These are phyloP conservation scores for Poeciliopsis presidionis DNA, from an alignment of 2,797 vertebrate species.

Conservation along the genomic window DNA sequence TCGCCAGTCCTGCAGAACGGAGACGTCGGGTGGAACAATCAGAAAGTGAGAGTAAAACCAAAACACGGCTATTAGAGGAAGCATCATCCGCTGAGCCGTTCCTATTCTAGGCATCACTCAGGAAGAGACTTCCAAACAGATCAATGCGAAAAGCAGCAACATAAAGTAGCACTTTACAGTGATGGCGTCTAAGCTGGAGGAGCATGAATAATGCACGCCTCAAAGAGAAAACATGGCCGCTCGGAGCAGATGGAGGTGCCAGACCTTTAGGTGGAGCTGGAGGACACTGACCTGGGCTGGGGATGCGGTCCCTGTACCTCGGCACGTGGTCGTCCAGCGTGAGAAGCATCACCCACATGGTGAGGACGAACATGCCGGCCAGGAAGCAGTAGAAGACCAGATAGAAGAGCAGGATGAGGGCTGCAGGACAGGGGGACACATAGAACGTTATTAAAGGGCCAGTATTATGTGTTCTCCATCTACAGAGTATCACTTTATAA, in stretches of 20 bases:
- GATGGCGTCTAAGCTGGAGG: conserved; percentile 23
- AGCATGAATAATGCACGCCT: conserved; percentile 67
- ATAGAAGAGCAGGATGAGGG: conserved; percentile 89
- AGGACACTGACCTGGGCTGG: conserved; percentile 86
- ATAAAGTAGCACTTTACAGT: conserved; percentile 45
- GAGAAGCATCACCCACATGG: conserved; percentile 97
- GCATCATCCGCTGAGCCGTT: neutral
- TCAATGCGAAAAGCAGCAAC: conserved; percentile 54
- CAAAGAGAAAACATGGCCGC: conserved; percentile 21
- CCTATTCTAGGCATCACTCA: conserved; percentile 26
- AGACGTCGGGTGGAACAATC: conserved; percentile 8
- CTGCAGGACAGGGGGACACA: conserved; percentile 42
- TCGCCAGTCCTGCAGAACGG: conserved; percentile 85
- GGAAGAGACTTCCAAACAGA: conserved; percentile 58
- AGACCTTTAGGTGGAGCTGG: neutral
- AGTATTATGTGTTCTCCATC: no score
- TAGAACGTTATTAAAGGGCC: neutral
- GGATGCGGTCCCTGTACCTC: conserved; percentile 90
- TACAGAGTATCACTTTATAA: no score
- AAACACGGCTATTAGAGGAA: neutral
- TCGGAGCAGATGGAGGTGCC: conserved; percentile 21
- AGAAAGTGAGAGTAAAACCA: neutral
- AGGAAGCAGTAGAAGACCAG: conserved; percentile 96
- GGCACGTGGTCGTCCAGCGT: conserved; percentile 90
- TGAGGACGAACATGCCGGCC: conserved; percentile 93